Conservation (phyloP, 1,140 invertebrate genomes). For the Aplysia californica region DNA sequence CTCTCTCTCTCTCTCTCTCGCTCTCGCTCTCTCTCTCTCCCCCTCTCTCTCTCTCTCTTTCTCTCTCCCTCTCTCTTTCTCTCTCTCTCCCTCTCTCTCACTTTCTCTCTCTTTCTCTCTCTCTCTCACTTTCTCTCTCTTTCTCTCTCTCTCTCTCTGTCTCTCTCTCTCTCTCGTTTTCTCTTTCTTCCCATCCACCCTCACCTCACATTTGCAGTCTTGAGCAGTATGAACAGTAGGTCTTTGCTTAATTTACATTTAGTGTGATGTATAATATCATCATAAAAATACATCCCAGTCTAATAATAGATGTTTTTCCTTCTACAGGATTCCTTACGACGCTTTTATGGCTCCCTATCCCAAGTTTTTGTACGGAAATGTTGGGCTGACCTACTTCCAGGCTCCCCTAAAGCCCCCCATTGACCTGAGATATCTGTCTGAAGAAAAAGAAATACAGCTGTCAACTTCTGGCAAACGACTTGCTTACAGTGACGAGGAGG, state of each 20-base stretch:
- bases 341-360: background rate
- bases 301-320: no score
- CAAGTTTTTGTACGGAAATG: no score
- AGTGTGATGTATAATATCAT: background rate
- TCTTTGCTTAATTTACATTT: background rate
- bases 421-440: no score
- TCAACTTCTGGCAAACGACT: no score
- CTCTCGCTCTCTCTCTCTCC: background rate
- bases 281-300: background rate
- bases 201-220: background rate
- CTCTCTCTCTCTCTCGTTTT: background rate
- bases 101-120: constrained; percentile 7
- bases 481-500: no score
- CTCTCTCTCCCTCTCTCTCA: constrained; percentile 10
- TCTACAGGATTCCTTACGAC: no score
- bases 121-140: background rate
- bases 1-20: background rate
- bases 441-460: no score
- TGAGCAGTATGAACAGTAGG: background rate
- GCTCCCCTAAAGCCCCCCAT: no score
- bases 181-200: constrained; percentile 12
- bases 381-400: background rate
- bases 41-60: background rate
- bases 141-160: constrained; percentile 2
- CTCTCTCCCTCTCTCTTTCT: background rate